Percentiles rank a stretch among this genome's conserved stretches.
phyloP scores from a whole-genome alignment of 2,797 vertebrate genomes.

The Acanthis flammea region DNA sequence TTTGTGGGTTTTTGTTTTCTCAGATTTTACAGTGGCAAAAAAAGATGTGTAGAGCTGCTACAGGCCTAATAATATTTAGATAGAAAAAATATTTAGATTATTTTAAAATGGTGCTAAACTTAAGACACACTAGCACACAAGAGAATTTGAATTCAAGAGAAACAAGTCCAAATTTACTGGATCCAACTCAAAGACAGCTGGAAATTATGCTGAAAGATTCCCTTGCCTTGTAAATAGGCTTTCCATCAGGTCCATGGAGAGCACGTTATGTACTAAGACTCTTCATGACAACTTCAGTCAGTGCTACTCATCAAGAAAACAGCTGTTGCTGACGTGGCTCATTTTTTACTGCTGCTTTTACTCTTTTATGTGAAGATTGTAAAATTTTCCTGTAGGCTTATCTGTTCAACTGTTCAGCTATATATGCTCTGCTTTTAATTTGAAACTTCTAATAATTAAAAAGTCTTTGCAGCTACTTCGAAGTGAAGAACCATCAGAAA shows the following conservation, averaged over 20 bases:
- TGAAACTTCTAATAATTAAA: not conserved
- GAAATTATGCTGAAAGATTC: not conserved
- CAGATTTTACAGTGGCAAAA: not conserved
- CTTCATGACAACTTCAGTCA: not conserved
- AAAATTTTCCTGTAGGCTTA: not conserved
- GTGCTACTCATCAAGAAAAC: not conserved
- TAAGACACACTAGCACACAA: not conserved
- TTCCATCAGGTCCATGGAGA: not conserved
- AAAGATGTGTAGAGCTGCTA: not conserved
- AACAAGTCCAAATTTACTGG: not conserved
- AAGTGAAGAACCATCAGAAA: not conserved
- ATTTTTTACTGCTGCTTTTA: not conserved
- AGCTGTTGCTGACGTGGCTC: not conserved
- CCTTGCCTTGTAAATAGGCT: not conserved
- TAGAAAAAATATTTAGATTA: not conserved
- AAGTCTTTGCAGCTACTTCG: not conserved
- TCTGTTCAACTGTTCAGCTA: not conserved
- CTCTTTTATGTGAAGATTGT: not conserved
- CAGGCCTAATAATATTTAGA: not conserved
- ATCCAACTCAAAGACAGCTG: not conserved
- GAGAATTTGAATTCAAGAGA: not conserved
- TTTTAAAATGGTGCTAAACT: not conserved
- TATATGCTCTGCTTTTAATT: not conserved
- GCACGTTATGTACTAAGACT: accelerated
- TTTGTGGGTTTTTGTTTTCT: not conserved